Evolutionary conservation across 2,797 vertebrate genomes (phyloP), one percentile per base, ranked within the genome.

Genomic region (Pelodytes ibericus): DNA sequence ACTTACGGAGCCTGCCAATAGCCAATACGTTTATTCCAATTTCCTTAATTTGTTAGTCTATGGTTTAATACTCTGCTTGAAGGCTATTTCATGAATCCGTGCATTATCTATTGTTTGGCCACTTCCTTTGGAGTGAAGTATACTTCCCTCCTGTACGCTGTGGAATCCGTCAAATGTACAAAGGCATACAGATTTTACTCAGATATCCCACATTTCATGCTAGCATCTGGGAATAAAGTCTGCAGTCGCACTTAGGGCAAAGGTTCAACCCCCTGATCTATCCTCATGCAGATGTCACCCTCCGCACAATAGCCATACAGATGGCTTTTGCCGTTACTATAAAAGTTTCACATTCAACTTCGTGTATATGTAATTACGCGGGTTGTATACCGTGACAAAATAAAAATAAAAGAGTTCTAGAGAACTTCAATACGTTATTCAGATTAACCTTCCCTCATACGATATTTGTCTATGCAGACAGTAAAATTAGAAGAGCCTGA

Each of bases 241-340:
- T 76, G 4, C 41, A 51, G 56, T 76, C 66, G 57, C 65, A 62
- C 39, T 41, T 31, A 33, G 74, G 74, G 58, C 67, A 76, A 76
- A 76, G 67, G 74, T 29, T 69, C 39, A 53, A 51, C 26, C 20
- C 47, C 36, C 18, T 41, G 74, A 22, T 20, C 62, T 68, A 3
- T 51, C 20, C 47, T 63, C 39, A 16, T n/a, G 20, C 66, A 76
- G 66, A 76, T 39, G 33, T 36, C 33, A 27, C 41, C 49, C 20
- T 30, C 20, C 22, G 51, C 58, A 47, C 49, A 53, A 53, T 22
- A 24, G 4, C 26, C 29, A 30, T 26, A 6, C 20, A 74, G 29
- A 24, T 11, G 44, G 56, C 20, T 25, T n/a, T 11, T 4, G n/a
- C 18, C 70, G 13, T 36, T 33, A 53, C n/a, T 53, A 20, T 53